Conservation (phyloP, 2,113 vertebrate genomes). For the Nestor notabilis region DNA sequence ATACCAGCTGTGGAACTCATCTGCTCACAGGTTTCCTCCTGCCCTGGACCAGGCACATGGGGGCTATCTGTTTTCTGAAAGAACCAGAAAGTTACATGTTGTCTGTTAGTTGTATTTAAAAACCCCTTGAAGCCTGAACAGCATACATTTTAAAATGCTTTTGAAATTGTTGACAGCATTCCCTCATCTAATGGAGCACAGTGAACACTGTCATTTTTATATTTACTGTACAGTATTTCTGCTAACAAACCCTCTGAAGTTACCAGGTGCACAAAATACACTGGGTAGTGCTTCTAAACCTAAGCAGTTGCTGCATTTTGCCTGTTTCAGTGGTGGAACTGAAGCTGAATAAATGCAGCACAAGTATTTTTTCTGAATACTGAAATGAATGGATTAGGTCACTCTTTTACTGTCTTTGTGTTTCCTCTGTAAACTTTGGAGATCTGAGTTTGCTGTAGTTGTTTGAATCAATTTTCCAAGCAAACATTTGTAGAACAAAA, state of each 20-base stretch:
- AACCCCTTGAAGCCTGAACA: not conserved
- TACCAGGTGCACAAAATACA: not conserved
- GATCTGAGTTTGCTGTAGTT: not conserved
- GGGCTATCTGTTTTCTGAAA: not conserved
- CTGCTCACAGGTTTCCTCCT: not conserved
- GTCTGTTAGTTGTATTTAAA: not conserved
- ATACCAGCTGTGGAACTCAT: not conserved
- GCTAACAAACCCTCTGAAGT: not conserved
- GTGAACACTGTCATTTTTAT: not conserved
- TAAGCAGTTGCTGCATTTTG: slow-evolving; percentile 1
- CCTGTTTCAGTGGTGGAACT: not conserved
- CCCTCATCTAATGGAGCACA: not conserved
- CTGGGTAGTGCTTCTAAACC: not conserved
- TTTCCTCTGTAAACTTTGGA: not conserved
- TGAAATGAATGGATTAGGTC: not conserved
- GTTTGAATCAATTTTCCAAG: not conserved
- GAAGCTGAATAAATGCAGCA: not conserved
- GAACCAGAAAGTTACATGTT: not conserved
- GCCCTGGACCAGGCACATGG: not conserved
- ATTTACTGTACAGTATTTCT: not conserved
- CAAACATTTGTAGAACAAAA: not conserved
- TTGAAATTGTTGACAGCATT: not conserved
- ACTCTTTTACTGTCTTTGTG: not conserved
- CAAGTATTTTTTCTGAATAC: slow-evolving; percentile 17
- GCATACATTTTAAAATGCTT: not conserved